Conservation (phyloP, 1,140 invertebrate species). For the Formica exsecta region DNA sequence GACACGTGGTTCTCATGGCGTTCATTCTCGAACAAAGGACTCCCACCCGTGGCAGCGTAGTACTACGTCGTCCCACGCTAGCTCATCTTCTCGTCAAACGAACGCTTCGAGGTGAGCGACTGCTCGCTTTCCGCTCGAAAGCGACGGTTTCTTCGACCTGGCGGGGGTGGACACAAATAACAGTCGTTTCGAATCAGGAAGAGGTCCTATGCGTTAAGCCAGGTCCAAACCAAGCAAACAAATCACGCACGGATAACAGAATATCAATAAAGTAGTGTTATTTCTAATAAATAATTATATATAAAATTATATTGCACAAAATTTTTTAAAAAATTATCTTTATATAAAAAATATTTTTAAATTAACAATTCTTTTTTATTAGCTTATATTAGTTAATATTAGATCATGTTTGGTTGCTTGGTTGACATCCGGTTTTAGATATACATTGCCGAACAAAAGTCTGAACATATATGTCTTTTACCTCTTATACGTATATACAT, state of each 20-base stretch:
- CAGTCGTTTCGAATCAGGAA: slow-evolving; percentile 47
- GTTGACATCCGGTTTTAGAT: too few relatives aligned
- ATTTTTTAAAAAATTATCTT: too few relatives aligned
- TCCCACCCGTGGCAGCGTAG: slow-evolving; percentile 53
- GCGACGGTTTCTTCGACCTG: slow-evolving; percentile 24
- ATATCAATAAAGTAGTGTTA: too few relatives aligned
- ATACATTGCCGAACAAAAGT: not conserved
- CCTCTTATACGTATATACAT: not conserved
- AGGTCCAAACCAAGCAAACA: too few relatives aligned
- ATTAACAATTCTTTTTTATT: too few relatives aligned
- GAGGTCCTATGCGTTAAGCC: not conserved
- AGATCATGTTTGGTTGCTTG: too few relatives aligned
- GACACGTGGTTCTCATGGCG: slow-evolving; percentile 78
- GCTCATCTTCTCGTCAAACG: slow-evolving; percentile 20
- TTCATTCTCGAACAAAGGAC: slow-evolving; percentile 75
- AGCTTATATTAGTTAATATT: too few relatives aligned
- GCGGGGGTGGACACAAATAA: slow-evolving; percentile 41
- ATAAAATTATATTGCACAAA: too few relatives aligned
- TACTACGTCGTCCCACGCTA: slow-evolving; percentile 69
- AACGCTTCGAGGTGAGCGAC: slow-evolving; percentile 38
- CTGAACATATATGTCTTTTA: not conserved
- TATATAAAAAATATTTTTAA: too few relatives aligned
- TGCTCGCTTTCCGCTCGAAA: slow-evolving; percentile 2
- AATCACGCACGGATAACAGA: too few relatives aligned
- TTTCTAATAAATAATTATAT: too few relatives aligned